phyloP scores from a whole-genome alignment of 2,797 vertebrate species.

The Sebastes oblongus region DNA sequence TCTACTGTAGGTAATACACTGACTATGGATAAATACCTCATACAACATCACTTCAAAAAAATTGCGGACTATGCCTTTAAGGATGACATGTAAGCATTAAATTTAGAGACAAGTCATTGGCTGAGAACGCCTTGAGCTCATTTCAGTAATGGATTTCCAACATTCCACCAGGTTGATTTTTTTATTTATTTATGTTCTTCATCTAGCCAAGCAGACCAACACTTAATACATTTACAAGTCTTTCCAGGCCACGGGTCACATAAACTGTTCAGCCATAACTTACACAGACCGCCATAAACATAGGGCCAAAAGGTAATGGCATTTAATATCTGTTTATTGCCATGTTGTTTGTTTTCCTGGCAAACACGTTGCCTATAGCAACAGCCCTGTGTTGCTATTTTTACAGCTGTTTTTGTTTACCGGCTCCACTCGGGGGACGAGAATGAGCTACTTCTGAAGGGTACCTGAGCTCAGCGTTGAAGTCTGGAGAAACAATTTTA shows the following conservation, averaged over 20 bases:
- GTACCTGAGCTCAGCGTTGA: slow-evolving; percentile 42
- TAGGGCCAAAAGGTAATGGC: slow-evolving; percentile 21
- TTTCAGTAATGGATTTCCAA: neutral
- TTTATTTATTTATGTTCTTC: neutral
- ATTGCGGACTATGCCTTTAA: neutral
- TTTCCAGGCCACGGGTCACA: slow-evolving; percentile 34
- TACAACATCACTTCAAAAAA: neutral
- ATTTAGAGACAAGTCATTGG: slow-evolving; percentile 10
- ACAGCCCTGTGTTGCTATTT: slow-evolving; percentile 37
- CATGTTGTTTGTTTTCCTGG: slow-evolving; percentile 50
- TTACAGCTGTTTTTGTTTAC: slow-evolving; percentile 70
- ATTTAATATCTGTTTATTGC: slow-evolving; percentile 59
- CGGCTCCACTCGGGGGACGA: slow-evolving; percentile 2
- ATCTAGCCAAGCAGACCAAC: neutral
- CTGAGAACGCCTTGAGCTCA: neutral
- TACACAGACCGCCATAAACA: slow-evolving; percentile 17
- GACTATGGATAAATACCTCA: neutral
- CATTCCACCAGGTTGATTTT: slow-evolving; percentile 8
- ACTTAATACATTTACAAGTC: slow-evolving; percentile 25
- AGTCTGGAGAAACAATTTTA: slow-evolving; percentile 52
- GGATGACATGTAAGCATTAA: slow-evolving; percentile 22
- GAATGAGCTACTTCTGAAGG: slow-evolving; percentile 22
- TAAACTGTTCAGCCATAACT: slow-evolving; percentile 31
- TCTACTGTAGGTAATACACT: neutral
- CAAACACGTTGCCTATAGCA: slow-evolving; percentile 23